Conservation (phyloP, 2,113 vertebrate species). For the Ptilorrhoa leucosticta region DNA sequence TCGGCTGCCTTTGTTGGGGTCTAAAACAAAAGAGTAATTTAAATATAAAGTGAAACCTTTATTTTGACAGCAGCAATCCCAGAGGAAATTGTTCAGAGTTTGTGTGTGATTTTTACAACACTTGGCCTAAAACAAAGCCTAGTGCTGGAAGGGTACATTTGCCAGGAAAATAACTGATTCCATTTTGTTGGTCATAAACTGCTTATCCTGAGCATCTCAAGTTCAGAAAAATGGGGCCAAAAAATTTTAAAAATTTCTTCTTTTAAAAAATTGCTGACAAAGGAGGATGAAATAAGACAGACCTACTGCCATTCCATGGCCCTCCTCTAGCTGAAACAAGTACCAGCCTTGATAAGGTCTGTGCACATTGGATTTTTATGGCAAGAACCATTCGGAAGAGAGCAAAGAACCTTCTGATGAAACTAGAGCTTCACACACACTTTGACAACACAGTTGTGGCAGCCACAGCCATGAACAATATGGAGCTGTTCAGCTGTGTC, state of each 20-base stretch:
- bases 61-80: slow-evolving; percentile 59
- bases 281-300: background rate
- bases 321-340: background rate
- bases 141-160: background rate
- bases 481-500: background rate
- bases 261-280: background rate
- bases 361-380: background rate
- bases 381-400: background rate
- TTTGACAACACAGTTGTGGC: background rate
- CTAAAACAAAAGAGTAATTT: slow-evolving; percentile 52
- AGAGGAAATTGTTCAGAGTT: slow-evolving; percentile 48
- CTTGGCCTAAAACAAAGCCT: slow-evolving; percentile 34
- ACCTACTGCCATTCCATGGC: background rate
- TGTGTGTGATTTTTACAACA: slow-evolving; percentile 47
- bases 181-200: background rate
- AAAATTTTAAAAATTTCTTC: background rate
- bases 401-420: background rate
- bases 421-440: background rate
- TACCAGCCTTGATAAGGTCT: accelerated
- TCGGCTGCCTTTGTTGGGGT: background rate
- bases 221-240: background rate
- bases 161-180: slow-evolving; percentile 36
- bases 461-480: background rate
- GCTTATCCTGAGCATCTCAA: background rate
- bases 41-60: slow-evolving; percentile 58